Conservation (phyloP, 2,797 vertebrate genomes). For the Rousettus madagascariensis region DNA sequence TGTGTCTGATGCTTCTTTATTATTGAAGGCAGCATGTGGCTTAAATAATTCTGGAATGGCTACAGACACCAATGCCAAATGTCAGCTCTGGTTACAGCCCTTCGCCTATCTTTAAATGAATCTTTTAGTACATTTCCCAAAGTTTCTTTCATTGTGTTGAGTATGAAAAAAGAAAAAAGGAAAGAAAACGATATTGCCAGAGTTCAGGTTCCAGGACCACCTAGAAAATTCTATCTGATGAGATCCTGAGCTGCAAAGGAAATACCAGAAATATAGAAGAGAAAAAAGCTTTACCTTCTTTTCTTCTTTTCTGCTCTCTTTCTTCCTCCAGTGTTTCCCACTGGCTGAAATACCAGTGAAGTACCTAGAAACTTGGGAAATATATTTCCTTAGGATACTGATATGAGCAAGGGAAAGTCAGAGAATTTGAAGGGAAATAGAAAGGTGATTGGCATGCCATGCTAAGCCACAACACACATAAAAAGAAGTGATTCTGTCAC, state of each 20-base stretch:
- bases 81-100: background rate
- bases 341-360: accelerated
- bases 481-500: background rate
- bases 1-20: background rate
- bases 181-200: background rate
- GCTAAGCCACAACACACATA: background rate
- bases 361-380: background rate
- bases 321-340: background rate
- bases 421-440: background rate
- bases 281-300: background rate
- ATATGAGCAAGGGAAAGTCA: background rate
- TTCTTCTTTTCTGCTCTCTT: accelerated
- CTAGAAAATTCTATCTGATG: background rate
- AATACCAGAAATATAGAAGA: background rate
- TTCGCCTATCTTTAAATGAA: background rate
- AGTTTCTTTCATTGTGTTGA: background rate
- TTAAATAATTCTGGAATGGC: background rate
- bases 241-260: background rate
- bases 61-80: background rate
- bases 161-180: background rate
- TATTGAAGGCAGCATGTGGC: background rate
- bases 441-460: background rate
- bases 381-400: background rate
- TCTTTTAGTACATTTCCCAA: background rate
- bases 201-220: background rate